These are phyloP conservation scores for Gastrophryne carolinensis DNA, from an alignment of 2,797 vertebrate species.

Conservation along the genomic window DNA sequence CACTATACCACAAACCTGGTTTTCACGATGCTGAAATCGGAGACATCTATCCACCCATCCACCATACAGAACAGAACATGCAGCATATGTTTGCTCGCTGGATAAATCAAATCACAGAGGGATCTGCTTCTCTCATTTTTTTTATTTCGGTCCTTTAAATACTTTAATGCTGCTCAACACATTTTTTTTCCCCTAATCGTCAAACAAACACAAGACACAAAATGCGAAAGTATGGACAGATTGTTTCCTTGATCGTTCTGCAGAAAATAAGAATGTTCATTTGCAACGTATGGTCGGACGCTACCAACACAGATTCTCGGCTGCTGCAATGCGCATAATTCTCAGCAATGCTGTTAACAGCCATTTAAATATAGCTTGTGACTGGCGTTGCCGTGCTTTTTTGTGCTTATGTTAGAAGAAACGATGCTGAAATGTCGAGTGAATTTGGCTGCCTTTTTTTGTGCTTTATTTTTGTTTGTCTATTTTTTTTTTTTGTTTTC, in stretches of 20 bases:
- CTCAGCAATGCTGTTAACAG: constrained; percentile 59
- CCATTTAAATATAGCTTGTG: constrained; percentile 53
- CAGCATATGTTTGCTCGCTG: constrained; percentile 78
- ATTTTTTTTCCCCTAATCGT: constrained; percentile 80
- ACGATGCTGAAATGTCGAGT: neutral
- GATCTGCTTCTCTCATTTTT: constrained; percentile 74
- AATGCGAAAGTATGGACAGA: constrained; percentile 71
- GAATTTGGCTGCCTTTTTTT: neutral
- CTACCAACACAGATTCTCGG: constrained; percentile 41
- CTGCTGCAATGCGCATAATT: constrained; percentile 45
- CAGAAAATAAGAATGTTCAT: constrained; percentile 53
- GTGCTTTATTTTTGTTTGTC: neutral
- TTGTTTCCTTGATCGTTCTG: constrained; percentile 72
- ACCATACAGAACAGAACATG: constrained; percentile 77
- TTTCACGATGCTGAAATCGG: too few relatives aligned
- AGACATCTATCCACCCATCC: neutral
- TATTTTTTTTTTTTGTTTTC: constrained; percentile 2
- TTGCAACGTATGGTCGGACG: constrained; percentile 51
- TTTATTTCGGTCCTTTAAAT: constrained; percentile 77
- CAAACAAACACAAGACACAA: constrained; percentile 78
- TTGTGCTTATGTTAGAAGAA: constrained; percentile 38
- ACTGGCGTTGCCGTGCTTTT: constrained; percentile 59
- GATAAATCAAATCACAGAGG: constrained; percentile 75
- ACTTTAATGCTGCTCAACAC: constrained; percentile 79
- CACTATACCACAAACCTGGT: too few relatives aligned